These are phyloP conservation scores for Hydriomena furcata DNA, from an alignment of 2,888 invertebrate species.

Conservation along the genomic window DNA sequence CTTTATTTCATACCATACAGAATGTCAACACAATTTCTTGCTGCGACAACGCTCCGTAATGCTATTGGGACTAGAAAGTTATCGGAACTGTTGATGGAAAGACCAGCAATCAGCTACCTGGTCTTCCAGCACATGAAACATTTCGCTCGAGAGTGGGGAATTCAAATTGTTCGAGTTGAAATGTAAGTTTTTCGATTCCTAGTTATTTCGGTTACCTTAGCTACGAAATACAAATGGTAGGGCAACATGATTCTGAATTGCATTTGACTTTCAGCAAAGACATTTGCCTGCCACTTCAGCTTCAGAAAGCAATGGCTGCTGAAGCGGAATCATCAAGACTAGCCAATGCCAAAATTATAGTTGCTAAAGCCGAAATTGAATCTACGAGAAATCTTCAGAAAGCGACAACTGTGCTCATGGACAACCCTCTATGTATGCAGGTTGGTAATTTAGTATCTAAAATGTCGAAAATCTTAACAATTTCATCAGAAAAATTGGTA, in stretches of 20 bases:
- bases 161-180: conserved; percentile 94
- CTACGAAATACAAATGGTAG: too few relatives aligned
- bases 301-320: conserved; percentile 86
- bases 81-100: conserved; percentile 92
- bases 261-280: conserved; percentile 62
- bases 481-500: too few relatives aligned
- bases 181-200: too few relatives aligned
- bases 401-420: conserved; percentile 84
- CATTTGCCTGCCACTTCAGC: conserved; percentile 62
- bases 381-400: conserved; percentile 84
- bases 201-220: too few relatives aligned
- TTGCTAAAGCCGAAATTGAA: conserved; percentile 86
- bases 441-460: conserved; percentile 34
- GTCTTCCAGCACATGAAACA: conserved; percentile 90
- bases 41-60: conserved; percentile 91
- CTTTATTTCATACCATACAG: conserved; percentile 58
- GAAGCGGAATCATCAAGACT: conserved; percentile 85
- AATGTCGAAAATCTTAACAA: too few relatives aligned
- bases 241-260: too few relatives aligned
- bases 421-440: conserved; percentile 78
- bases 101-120: conserved; percentile 91
- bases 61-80: conserved; percentile 94
- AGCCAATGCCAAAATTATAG: conserved; percentile 85
- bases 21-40: conserved; percentile 88
- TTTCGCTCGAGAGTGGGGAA: conserved; percentile 93